Base-by-base conservation (phyloP, 2,113 vertebrate species). In the Empidonax traillii region DNA sequence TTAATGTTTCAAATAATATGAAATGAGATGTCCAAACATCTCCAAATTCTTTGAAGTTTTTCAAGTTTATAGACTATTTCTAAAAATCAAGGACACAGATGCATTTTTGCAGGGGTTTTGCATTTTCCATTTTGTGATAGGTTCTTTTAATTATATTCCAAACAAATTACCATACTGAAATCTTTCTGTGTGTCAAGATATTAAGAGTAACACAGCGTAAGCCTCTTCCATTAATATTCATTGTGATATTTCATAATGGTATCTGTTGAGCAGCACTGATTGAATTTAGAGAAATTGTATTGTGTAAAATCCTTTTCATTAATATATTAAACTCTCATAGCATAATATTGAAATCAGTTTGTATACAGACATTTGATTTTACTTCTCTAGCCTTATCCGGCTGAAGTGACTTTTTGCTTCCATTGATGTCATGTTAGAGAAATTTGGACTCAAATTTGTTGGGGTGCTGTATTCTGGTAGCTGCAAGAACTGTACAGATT, bases 261-360 rank as follows among this genome's bases (percentile, higher is more conserved):
- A 74, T 91, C 62, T 78, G 73, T 66, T 94, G 77, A 89, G 83
- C 68, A 93, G 63, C 62, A 39, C 46, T 73, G 69, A 90, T 94
- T 87, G 89, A 97, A 86, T 95, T 77, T 84, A 89, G 87, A 86
- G 75, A 90, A 94, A 93, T 47, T 74, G 56, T 75, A 41, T 83
- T 92, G 91, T 94, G 96, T 75, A 81, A 93, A 93, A 92, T 61
- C 4, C 10, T 91, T 80, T 73, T 68, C 47, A 87, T 94, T 96
- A 87, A 76, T 89, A 68, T 55, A 84, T 93, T 94, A 74, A 93
- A 61, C 58, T 85, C 89, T 83, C 30, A 12, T 33, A 74, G 68
- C 46, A 18, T 53, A 35, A 87, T 76, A 88, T 33, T 94, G 73
- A 77, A 94, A 61, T 93, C n/a, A 21, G 46, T 87, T 91, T 81